A percentile compares a stretch with the other conserved stretches of the same genome.
phyloP scores from a whole-genome alignment of 2,888 invertebrate species.

The Drosophila putrida region DNA sequence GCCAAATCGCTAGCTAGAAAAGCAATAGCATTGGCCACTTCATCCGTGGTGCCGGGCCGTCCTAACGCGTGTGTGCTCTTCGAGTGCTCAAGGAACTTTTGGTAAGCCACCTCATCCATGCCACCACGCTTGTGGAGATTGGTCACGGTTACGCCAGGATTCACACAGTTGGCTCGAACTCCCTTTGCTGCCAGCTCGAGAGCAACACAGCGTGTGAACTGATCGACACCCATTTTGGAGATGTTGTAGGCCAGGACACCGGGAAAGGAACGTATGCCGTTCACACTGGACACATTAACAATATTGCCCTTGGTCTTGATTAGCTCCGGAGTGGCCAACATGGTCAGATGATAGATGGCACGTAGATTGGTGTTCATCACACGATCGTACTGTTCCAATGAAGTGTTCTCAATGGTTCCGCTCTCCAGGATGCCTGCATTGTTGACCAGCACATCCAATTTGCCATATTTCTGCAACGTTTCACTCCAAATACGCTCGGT shows the following conservation, averaged over 20 bases:
- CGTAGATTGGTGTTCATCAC: constrained; percentile 96
- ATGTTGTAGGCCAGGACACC: constrained; percentile 96
- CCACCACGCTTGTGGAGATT: constrained; percentile 95
- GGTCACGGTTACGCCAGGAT: constrained; percentile 95
- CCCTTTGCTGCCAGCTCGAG: constrained; percentile 93
- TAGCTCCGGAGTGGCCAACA: constrained; percentile 94
- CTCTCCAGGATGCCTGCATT: constrained; percentile 94
- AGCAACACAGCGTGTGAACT: constrained; percentile 96
- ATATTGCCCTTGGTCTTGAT: constrained; percentile 94
- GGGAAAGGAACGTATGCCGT: constrained; percentile 95
- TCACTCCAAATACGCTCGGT: constrained; percentile 90
- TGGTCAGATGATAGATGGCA: constrained; percentile 92
- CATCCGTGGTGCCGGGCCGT: constrained; percentile 92
- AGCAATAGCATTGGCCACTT: constrained; percentile 95
- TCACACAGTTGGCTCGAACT: constrained; percentile 95
- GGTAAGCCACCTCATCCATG: constrained; percentile 92
- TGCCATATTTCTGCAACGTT: constrained; percentile 91
- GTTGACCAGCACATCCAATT: constrained; percentile 94
- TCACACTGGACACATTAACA: constrained; percentile 98
- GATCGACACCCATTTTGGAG: constrained; percentile 97
- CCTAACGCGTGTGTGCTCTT: constrained; percentile 97
- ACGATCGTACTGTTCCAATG: constrained; percentile 94
- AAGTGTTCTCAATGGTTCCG: constrained; percentile 94
- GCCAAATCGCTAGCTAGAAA: constrained; percentile 95
- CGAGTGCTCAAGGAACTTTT: constrained; percentile 92